phyloP scores from a whole-genome alignment of 2,113 vertebrate species.

The Passer montanus region DNA sequence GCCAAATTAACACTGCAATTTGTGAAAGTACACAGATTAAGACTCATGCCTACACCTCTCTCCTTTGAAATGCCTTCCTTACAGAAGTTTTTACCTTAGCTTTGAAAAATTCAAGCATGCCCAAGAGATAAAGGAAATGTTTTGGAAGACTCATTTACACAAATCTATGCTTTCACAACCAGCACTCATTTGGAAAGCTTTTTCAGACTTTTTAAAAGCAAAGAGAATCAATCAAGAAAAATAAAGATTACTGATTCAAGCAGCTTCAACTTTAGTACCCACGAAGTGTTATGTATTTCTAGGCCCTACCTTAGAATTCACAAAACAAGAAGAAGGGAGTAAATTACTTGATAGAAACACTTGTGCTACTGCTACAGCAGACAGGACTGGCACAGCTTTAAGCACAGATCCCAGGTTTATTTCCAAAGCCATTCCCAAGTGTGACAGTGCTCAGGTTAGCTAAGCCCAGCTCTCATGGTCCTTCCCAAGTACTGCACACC shows the following conservation, averaged over 20 bases:
- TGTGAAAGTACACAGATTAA: background rate
- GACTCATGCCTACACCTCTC: background rate
- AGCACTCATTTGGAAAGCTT: background rate
- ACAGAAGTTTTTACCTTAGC: background rate
- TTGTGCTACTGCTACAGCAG: background rate
- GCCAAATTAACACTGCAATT: background rate
- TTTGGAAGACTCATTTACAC: background rate
- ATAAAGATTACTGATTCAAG: background rate
- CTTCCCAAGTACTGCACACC: background rate
- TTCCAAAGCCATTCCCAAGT: background rate
- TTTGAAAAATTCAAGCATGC: background rate
- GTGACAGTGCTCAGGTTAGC: accelerated
- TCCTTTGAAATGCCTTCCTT: background rate
- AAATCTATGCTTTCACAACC: background rate
- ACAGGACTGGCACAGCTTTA: background rate
- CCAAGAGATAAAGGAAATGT: background rate
- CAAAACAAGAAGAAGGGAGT: background rate
- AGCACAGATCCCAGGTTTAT: background rate
- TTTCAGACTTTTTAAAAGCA: background rate
- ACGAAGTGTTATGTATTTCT: accelerated
- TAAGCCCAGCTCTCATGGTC: background rate
- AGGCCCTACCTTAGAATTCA: background rate
- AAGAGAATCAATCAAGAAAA: background rate
- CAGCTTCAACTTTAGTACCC: background rate
- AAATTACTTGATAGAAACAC: background rate